These are phyloP conservation scores for Celastrina argiolus DNA, from an alignment of 2,888 invertebrate species.

Conservation along the genomic window DNA sequence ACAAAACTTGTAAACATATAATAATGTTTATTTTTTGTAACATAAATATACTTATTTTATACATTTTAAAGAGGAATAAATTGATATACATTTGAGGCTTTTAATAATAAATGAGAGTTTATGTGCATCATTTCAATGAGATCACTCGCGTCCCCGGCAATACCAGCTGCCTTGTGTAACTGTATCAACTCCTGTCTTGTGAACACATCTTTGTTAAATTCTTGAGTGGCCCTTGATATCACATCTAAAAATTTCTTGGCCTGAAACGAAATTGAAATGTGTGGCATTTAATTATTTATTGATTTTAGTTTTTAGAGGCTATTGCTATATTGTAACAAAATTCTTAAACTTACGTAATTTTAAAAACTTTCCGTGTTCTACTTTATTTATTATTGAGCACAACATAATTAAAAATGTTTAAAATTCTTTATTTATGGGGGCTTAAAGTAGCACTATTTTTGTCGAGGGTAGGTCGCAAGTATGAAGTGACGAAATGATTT, in stretches of 20 bases:
- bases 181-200: slow-evolving; percentile 86
- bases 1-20: slow-evolving; percentile 10
- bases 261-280: slow-evolving; percentile 54
- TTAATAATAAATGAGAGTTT: slow-evolving; percentile 91
- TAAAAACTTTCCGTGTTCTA: no score
- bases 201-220: slow-evolving; percentile 84
- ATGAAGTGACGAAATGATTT: no score
- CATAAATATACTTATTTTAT: neutral
- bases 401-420: no score
- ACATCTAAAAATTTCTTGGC: slow-evolving; percentile 84
- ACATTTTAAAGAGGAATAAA: slow-evolving; percentile 52
- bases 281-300: neutral
- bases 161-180: slow-evolving; percentile 81
- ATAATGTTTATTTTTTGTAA: slow-evolving; percentile 2
- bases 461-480: no score
- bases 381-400: no score
- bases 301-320: no score
- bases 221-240: slow-evolving; percentile 81
- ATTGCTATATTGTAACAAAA: no score
- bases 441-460: no score
- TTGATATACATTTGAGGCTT: slow-evolving; percentile 85
- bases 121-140: slow-evolving; percentile 88
- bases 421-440: no score
- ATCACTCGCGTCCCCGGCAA: slow-evolving; percentile 82
- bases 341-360: no score